Evolutionary conservation across 2,797 vertebrate species (phyloP).

Genomic region (Syngnathus acus): DNA sequence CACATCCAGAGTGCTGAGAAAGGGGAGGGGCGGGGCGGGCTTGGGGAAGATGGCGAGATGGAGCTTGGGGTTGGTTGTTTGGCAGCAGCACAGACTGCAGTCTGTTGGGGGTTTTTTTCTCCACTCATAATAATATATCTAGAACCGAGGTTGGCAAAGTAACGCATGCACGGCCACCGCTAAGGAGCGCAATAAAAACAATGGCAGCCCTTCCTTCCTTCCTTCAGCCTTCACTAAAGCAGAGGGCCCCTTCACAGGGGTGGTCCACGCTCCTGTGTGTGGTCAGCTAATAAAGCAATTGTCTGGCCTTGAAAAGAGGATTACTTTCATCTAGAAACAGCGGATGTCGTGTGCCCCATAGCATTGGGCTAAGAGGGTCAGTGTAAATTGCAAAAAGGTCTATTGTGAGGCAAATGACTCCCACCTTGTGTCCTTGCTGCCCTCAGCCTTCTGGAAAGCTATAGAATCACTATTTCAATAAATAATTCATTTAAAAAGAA

Average conservation of each 20-base stretch:
- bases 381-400: slow-evolving; percentile 36
- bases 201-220: background rate
- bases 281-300: slow-evolving; percentile 73
- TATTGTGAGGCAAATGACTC: slow-evolving; percentile 39
- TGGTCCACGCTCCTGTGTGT: slow-evolving; percentile 63
- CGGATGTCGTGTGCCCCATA: slow-evolving; percentile 44
- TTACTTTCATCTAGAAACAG: slow-evolving; percentile 78
- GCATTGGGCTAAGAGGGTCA: slow-evolving; percentile 49
- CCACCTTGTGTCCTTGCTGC: slow-evolving; percentile 9
- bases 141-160: slow-evolving; percentile 8
- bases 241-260: slow-evolving; percentile 42
- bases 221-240: slow-evolving; percentile 13
- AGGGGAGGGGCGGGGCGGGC: slow-evolving; percentile 19
- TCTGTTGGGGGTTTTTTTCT: slow-evolving; percentile 1
- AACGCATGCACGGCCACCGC: slow-evolving; percentile 30
- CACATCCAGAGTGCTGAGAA: slow-evolving; percentile 35
- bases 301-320: slow-evolving; percentile 71
- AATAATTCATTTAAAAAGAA: no score
- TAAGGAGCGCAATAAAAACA: slow-evolving; percentile 21
- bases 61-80: slow-evolving; percentile 15
- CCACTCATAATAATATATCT: slow-evolving; percentile 4
- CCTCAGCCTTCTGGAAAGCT: slow-evolving; percentile 26
- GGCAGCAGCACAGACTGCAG: slow-evolving; percentile 31
- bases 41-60: slow-evolving; percentile 28
- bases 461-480: slow-evolving; percentile 37